These are phyloP conservation scores for Pyrochroa serraticornis DNA, from an alignment of 2,888 invertebrate genomes.

Conservation along the genomic window DNA sequence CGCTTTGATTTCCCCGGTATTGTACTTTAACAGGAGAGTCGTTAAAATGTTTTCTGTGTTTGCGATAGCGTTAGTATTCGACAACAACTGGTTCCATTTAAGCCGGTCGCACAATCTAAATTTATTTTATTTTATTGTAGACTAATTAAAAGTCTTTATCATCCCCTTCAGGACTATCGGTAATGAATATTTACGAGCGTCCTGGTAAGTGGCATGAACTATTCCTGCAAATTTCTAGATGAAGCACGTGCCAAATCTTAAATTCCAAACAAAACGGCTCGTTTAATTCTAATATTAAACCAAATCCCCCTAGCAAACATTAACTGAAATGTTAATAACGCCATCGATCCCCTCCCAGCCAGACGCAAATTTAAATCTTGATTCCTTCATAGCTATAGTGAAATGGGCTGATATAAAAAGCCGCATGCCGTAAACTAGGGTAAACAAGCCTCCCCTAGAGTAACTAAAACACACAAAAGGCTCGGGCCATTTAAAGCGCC, in stretches of 20 bases:
- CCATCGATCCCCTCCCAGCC: conserved; percentile 27
- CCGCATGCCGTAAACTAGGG: conserved; percentile 40
- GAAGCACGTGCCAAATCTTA: conserved; percentile 4
- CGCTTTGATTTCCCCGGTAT: conserved; percentile 26
- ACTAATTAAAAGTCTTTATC: conserved; percentile 50
- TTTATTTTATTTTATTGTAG: conserved; percentile 47
- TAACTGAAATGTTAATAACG: conserved; percentile 16
- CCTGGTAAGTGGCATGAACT: conserved; percentile 31
- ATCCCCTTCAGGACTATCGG: conserved; percentile 45
- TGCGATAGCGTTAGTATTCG: conserved; percentile 41
- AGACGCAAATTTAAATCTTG: conserved; percentile 39
- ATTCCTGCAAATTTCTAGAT: conserved; percentile 11
- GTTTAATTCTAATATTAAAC: too few relatives aligned
- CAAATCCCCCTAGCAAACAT: conserved; percentile 6
- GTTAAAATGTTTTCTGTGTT: conserved; percentile 45
- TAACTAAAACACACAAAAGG: conserved; percentile 48
- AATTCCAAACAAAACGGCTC: too few relatives aligned
- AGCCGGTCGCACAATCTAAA: conserved; percentile 40
- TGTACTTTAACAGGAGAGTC: conserved; percentile 29
- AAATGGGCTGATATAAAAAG: conserved; percentile 41
- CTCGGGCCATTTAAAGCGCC: conserved; percentile 48
- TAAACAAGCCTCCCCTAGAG: conserved; percentile 41
- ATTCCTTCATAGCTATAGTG: conserved; percentile 34
- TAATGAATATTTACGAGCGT: conserved; percentile 46
- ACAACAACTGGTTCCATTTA: conserved; percentile 38